Evolutionary conservation across 2,113 vertebrate species (phyloP), one percentile per base, ranked within the genome.

Genomic region (Hyperoodon ampullatus): DNA sequence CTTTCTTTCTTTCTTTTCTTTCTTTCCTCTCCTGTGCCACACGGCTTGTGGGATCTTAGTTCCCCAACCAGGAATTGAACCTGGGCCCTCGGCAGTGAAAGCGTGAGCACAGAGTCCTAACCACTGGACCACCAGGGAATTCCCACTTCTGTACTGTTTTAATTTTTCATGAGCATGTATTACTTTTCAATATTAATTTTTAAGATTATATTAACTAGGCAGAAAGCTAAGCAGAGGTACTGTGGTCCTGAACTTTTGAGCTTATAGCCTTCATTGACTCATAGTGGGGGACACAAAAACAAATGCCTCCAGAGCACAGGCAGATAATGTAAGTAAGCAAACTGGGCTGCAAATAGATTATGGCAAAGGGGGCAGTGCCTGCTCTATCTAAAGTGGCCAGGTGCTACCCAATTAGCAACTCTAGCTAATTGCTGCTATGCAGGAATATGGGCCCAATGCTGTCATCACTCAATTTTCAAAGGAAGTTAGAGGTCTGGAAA

Each of bases 121-220:
- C 74, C 42, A 50, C 44, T 50, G 44, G 28, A 50, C 74, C 10
- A 0, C 74, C 44, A 77, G 74, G 44, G 28, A 77, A 33, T 77
- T 77, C 47, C 44, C 3, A 72, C 15, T 95, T 83, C 24, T 55
- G 15, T 28, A 33, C 16, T 58, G 5, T 50, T 88, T 84, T 84
- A 19, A 83, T 77, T 87, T 92, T 78, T 83, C 63, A 19, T 60
- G 26, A 71, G n/a, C 3, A 61, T 71, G 26, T 85, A 44, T 86
- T 95, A 77, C 21, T 42, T 71, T 84, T 66, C 53, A 77, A 42
- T 88, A 94, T 74, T 77, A 84, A 24, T 88, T 66, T 87, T 88
- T 44, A 65, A 78, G 26, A 78, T 77, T 92, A 13, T 44, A 88
- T 72, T 72, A 65, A 83, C 55, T 84, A 84, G 87, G 42, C 60